Evolutionary conservation across 2,888 invertebrate species (phyloP).

Genomic region (Sepiola atlantica): DNA sequence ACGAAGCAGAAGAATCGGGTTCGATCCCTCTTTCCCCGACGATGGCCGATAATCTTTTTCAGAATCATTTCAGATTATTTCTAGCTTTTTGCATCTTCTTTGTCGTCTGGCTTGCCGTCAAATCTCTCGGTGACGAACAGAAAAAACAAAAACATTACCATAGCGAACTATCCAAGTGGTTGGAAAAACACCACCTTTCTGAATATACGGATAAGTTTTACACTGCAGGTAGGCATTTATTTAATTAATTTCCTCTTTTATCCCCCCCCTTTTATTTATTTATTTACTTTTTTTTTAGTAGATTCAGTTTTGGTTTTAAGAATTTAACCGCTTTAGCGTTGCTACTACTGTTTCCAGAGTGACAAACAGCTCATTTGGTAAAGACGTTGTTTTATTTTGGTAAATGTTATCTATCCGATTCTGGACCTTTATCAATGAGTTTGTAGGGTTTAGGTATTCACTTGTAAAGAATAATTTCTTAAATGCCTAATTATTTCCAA

Average conservation of each 20-base stretch:
- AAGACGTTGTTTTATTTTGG: background rate
- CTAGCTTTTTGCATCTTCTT: background rate
- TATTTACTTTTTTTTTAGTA: background rate
- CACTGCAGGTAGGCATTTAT: background rate
- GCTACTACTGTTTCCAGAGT: background rate
- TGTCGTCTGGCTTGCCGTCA: background rate
- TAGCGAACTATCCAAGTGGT: background rate
- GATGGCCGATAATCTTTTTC: slow-evolving; percentile 2
- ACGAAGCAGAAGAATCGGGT: background rate
- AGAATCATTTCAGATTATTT: background rate
- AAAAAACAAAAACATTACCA: background rate
- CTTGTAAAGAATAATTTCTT: background rate
- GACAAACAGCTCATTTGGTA: background rate
- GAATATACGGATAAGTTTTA: background rate
- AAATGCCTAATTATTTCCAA: background rate
- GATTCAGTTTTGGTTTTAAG: too few relatives aligned
- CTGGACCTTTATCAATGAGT: too few relatives aligned
- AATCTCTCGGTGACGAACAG: background rate
- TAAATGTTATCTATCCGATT: too few relatives aligned
- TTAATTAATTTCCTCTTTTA: background rate
- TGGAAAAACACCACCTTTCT: background rate
- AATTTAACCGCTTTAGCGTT: too few relatives aligned
- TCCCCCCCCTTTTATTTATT: background rate
- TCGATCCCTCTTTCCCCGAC: background rate
- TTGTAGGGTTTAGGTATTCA: background rate